Base-by-base conservation (phyloP, 1,140 invertebrate species). In the Eriocheir sinensis region DNA sequence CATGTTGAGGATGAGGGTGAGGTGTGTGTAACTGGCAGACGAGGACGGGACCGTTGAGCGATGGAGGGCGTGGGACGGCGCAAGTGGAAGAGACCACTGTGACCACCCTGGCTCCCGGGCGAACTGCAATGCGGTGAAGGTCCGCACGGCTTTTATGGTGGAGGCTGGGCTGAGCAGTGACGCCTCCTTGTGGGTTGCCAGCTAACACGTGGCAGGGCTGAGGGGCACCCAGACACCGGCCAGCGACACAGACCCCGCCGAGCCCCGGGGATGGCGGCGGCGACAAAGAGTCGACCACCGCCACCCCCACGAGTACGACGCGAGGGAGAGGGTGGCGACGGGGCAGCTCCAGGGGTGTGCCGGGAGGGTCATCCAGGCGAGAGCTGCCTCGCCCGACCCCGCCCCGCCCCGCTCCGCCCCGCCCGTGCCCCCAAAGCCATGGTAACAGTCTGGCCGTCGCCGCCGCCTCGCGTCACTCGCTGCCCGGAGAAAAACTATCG, bases 81-180 rank as follows among this genome's bases (percentile, higher is more conserved):
- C 30, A 48, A 72, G 38, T 40, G 38, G 38, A 12, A 81, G 53
- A 41, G 44, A 15, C 21, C 44, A 32, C 94, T 53, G 9, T 8
- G 9, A 86, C 81, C 89, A n/a, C 48, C 34, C 48, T 91, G 81
- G 94, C 89, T 94, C 90, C 89, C 89, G 48, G 90, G 94, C 48
- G 89, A 94, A 94, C 94, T 94, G 94, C 94, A 15, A n/a, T 21
- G 60, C 60, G 60, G 60, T 72, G 27, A 72, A n/a, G 60, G 60
- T 2, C 60, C 60, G 60, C 60, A 0, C 21, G 21, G 12, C 60
- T 72, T 72, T 2, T 72, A 72, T 72, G 60, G 21, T 21, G 60
- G 3, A 21, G 60, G 60, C 60, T n/a, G 60, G 27, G 6, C 60
- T 72, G 60, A n/a, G 60, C 60, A 72, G 12, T n/a, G 60, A n/a